Evolutionary conservation across 2,888 invertebrate genomes (phyloP).

Genomic region (Cremastinae sp.): DNA sequence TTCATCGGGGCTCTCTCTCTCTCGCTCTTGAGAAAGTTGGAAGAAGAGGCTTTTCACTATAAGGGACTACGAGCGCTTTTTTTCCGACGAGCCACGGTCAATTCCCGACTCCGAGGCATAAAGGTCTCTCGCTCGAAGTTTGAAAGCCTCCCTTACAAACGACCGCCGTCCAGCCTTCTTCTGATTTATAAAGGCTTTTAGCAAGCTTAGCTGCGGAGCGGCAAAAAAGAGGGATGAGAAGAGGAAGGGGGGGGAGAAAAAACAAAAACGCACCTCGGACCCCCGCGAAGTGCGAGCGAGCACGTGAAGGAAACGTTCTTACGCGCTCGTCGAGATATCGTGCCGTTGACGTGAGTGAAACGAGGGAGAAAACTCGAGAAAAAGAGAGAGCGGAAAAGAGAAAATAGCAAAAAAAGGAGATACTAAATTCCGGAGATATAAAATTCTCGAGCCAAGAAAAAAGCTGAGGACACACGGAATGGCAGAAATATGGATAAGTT

Average conservation of each 20-base stretch:
- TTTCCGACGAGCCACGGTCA: conserved; percentile 44
- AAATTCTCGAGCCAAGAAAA: conserved; percentile 52
- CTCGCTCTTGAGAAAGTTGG: not conserved
- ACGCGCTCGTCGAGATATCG: conserved; percentile 57
- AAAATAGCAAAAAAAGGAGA: conserved; percentile 5
- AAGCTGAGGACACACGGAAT: conserved; percentile 41
- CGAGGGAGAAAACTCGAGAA: conserved; percentile 51
- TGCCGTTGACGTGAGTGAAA: conserved; percentile 60
- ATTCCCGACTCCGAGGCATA: conserved; percentile 59
- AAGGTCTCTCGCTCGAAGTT: conserved; percentile 61
- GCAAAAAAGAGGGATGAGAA: conserved; percentile 14
- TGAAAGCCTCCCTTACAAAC: conserved; percentile 74
- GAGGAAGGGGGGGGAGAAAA: conserved; percentile 41
- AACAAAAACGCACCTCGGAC: conserved; percentile 69
- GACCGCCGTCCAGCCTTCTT: conserved; percentile 73
- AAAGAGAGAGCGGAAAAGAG: conserved; percentile 16
- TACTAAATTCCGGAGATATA: conserved; percentile 30
- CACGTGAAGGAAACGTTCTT: conserved; percentile 45
- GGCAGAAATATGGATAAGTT: conserved; percentile 58
- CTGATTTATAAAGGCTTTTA: conserved; percentile 80
- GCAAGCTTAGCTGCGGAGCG: conserved; percentile 65
- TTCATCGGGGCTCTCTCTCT: not conserved
- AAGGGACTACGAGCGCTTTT: conserved; percentile 32
- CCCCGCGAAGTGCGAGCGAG: conserved; percentile 56
- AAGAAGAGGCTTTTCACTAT: conserved; percentile 20